A percentile compares a stretch with the other conserved stretches of the same genome.
Evolutionary conservation across 2,888 invertebrate species (phyloP).

Genomic region (Apantesis nais): DNA sequence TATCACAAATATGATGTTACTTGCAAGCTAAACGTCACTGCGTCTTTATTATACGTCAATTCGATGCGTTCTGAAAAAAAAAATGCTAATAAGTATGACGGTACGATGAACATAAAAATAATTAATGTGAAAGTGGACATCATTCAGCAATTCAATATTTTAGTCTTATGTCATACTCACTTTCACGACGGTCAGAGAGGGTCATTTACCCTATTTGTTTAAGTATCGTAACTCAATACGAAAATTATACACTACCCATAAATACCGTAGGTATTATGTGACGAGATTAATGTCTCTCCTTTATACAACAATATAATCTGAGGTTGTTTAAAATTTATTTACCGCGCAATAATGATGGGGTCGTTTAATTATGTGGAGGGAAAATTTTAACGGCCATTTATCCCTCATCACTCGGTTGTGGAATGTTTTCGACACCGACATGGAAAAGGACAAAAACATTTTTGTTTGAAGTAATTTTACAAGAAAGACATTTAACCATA

Average conservation of each 20-base stretch:
- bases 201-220: neutral
- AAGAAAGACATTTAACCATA: neutral
- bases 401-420: slow-evolving; percentile 1
- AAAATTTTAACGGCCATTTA: neutral
- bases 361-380: neutral
- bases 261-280: neutral
- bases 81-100: too few species aligned
- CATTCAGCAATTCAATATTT: too few species aligned
- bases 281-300: neutral
- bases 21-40: too few species aligned
- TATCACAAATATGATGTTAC: too few species aligned
- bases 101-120: too few species aligned
- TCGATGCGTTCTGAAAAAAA: too few species aligned
- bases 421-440: neutral
- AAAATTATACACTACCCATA: neutral
- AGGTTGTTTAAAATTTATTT: neutral
- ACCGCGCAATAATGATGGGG: neutral
- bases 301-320: neutral
- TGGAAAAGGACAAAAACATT: neutral
- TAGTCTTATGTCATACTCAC: too few species aligned
- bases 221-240: neutral
- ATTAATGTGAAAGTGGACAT: neutral
- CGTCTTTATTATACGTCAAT: too few species aligned
- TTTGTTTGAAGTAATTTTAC: neutral
- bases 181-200: neutral